phyloP scores from a whole-genome alignment of 2,797 vertebrate species.

The Anisognathus igniventris region DNA sequence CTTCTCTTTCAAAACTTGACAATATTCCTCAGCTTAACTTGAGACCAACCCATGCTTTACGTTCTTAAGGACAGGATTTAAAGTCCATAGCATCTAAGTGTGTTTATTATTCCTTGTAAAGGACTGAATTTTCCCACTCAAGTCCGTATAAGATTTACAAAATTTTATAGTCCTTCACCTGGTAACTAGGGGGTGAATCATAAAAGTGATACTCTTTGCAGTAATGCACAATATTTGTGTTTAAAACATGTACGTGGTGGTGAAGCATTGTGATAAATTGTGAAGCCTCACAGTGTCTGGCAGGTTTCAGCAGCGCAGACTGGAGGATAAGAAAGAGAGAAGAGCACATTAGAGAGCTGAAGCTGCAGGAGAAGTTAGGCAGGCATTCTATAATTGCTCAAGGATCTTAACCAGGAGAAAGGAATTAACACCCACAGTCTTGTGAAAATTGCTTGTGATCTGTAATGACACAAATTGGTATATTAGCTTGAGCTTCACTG shows the following conservation, averaged over 20 bases:
- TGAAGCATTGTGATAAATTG: background rate
- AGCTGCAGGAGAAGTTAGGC: slow-evolving; percentile 17
- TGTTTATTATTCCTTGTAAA: background rate
- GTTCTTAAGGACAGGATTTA: background rate
- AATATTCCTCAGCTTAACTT: background rate
- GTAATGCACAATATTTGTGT: background rate
- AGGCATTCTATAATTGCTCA: slow-evolving; percentile 4
- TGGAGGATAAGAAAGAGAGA: background rate
- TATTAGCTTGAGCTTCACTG: background rate
- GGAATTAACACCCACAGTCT: slow-evolving; percentile 33
- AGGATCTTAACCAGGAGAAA: slow-evolving; percentile 24
- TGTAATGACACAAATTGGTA: background rate
- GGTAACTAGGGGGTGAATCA: background rate
- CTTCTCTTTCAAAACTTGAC: background rate
- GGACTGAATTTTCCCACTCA: background rate
- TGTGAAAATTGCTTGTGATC: slow-evolving; percentile 52
- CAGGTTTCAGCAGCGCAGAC: background rate
- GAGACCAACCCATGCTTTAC: background rate
- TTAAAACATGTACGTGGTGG: background rate
- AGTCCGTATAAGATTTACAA: background rate
- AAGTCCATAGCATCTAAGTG: background rate
- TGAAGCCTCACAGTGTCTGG: background rate
- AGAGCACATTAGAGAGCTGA: background rate
- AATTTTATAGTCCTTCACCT: background rate
- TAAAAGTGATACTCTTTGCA: background rate